phyloP scores from a whole-genome alignment of 1,140 invertebrate species.

The Zaprionus camerounensis region DNA sequence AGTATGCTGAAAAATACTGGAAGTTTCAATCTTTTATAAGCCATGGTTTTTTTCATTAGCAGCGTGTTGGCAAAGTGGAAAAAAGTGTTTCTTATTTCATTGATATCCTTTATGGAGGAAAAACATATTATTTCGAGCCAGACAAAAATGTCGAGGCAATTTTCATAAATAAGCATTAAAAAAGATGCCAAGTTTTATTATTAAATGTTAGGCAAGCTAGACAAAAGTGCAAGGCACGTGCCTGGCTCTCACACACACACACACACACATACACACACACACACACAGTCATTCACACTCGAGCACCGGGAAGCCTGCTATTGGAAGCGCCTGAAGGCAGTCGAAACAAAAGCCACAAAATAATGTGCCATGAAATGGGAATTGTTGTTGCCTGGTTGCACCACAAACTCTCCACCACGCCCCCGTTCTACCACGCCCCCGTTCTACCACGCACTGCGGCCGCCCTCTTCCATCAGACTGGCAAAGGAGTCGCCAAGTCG shows the following conservation, averaged over 20 bases:
- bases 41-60: conserved; percentile 1
- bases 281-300: conserved; percentile 36
- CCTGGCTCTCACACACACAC: conserved; percentile 8
- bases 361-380: conserved; percentile 82
- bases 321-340: conserved; percentile 60
- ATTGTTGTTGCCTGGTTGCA: conserved; percentile 61
- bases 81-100: conserved; percentile 20
- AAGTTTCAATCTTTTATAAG: neutral
- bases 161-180: conserved; percentile 53
- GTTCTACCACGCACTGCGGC: neutral
- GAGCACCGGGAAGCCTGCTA: conserved; percentile 35
- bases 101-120: conserved; percentile 17
- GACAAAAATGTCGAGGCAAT: conserved; percentile 14
- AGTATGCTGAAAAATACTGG: neutral
- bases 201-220: conserved; percentile 33
- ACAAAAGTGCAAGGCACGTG: conserved; percentile 49
- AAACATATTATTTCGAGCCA: conserved; percentile 2
- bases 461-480: neutral
- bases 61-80: neutral
- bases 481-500: conserved; percentile 21
- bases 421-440: neutral
- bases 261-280: conserved; percentile 11
- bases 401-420: conserved; percentile 4
- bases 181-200: conserved; percentile 45
- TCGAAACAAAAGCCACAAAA: conserved; percentile 80